A percentile compares a stretch with the other conserved stretches of the same genome.
phyloP scores from a whole-genome alignment of 2,888 invertebrate genomes.

The Lasioglossum vierecki region DNA sequence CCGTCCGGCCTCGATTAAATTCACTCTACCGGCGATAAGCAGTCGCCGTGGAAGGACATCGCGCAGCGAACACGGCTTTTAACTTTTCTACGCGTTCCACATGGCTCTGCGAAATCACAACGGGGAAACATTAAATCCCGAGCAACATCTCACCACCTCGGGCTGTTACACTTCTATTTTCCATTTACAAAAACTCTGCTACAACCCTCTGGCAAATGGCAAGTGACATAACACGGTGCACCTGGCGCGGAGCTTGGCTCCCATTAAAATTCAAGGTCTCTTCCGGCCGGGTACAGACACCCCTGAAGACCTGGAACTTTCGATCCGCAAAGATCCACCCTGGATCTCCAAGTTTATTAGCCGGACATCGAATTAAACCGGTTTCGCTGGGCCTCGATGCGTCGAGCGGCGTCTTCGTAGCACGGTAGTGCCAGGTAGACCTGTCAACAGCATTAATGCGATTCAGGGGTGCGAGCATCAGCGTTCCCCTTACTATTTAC shows the following conservation, averaged over 20 bases:
- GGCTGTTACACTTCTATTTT: conserved; percentile 1
- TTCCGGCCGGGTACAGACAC: conserved; percentile 3
- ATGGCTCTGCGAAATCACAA: background rate
- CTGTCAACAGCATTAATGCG: conserved; percentile 65
- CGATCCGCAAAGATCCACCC: conserved; percentile 1
- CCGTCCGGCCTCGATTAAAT: conserved; percentile 32
- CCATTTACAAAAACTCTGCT: background rate
- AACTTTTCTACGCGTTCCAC: conserved; percentile 18
- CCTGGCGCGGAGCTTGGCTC: background rate
- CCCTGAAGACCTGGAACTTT: background rate
- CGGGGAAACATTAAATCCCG: too few species aligned
- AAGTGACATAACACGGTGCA: conserved; percentile 3
- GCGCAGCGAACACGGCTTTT: background rate
- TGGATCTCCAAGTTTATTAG: conserved; percentile 58
- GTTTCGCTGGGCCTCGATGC: conserved; percentile 41
- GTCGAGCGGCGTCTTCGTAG: conserved; percentile 21
- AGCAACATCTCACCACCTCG: background rate
- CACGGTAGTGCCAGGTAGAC: conserved; percentile 50
- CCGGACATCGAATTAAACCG: conserved; percentile 69
- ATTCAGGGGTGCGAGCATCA: conserved; percentile 61
- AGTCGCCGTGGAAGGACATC: conserved; percentile 26
- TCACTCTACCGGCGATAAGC: conserved; percentile 32
- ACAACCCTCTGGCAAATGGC: background rate
- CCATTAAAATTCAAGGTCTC: conserved; percentile 4
- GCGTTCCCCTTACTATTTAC: conserved; percentile 56